Evolutionary conservation across 2,797 vertebrate genomes (phyloP), one percentile per base, ranked within the genome.

Genomic region (Phataginus tricuspis): DNA sequence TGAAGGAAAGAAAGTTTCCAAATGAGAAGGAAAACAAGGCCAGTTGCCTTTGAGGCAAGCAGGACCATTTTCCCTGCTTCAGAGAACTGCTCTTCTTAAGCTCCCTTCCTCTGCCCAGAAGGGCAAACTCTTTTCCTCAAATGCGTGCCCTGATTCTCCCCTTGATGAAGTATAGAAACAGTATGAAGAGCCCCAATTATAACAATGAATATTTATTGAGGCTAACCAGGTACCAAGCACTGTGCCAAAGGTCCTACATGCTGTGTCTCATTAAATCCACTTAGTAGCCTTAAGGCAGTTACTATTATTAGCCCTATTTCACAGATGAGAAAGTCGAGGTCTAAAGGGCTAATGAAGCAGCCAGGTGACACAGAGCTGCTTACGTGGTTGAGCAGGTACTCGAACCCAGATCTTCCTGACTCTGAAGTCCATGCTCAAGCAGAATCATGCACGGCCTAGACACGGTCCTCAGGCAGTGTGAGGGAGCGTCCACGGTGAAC

Each of bases 21-120:
- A 80, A 69, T 37, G 85, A 95, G 94, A 92, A 90, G 90, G 74
- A 92, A 97, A 97, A 97, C 95, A 97, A 96, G 72, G 72, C 63
- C 2, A 0, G 4, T 74, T 79, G 66, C 25, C 57, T 64, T 5
- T 55, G 49, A 77, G 39, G 3, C 49, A 37, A 91, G 61, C 57
- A 37, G 51, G 79, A 49, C 37, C 7, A 2, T 57, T 77, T 61
- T 64, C 45, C 5, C 45, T 51, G 87, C 80, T 74, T 93, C 68
- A 23, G 79, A 79, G 49, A 93, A 83, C 39, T 39, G 27, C 14
- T 63, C 39, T 42, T 61, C 42, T 31, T 53, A 66, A 72, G 21
- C 34, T 5, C 7, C 18, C 57, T 64, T 45, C 57, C 14, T 64
- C 39, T 14, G 37, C 68, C 79, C 42, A 4, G 8, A 57, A 25